Percentiles rank a stretch among this genome's conserved stretches.
These are phyloP conservation scores for Ceratina japonica DNA, from an alignment of 1,140 invertebrate species.

Conservation along the genomic window DNA sequence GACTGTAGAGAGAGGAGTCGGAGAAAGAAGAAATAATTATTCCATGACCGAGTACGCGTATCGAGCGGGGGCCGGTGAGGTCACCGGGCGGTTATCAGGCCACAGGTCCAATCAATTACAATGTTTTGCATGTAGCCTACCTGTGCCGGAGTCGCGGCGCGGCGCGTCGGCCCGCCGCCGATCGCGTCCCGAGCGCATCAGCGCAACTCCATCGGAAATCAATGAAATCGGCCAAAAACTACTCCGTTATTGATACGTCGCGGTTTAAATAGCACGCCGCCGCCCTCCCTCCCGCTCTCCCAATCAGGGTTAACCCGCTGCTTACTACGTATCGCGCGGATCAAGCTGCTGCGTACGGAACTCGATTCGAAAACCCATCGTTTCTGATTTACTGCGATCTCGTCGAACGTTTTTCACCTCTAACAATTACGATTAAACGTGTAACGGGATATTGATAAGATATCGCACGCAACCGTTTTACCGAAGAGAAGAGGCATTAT, in stretches of 20 bases:
- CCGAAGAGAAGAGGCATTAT: too few relatives aligned
- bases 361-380: too few relatives aligned
- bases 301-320: too few relatives aligned
- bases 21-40: slow-evolving; percentile 63
- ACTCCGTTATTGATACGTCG: slow-evolving; percentile 69
- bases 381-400: too few relatives aligned
- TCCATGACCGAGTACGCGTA: slow-evolving; percentile 63
- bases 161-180: too few relatives aligned
- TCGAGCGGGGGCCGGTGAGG: slow-evolving; percentile 61
- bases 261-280: slow-evolving; percentile 64
- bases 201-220: slow-evolving; percentile 70
- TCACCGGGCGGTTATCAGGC: slow-evolving; percentile 68
- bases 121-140: slow-evolving; percentile 62
- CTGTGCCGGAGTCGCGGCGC: slow-evolving; percentile 9
- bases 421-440: too few relatives aligned
- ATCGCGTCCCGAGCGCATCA: slow-evolving; percentile 49
- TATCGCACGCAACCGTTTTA: too few relatives aligned
- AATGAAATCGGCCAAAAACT: slow-evolving; percentile 72
- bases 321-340: too few relatives aligned
- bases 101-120: slow-evolving; percentile 72
- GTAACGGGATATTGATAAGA: too few relatives aligned
- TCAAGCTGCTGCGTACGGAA: too few relatives aligned
- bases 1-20: background rate
- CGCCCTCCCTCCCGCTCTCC: slow-evolving; percentile 11
- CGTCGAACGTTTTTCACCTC: too few relatives aligned